Conservation (phyloP, 2,113 vertebrate species). For the Corvus hawaiiensis region DNA sequence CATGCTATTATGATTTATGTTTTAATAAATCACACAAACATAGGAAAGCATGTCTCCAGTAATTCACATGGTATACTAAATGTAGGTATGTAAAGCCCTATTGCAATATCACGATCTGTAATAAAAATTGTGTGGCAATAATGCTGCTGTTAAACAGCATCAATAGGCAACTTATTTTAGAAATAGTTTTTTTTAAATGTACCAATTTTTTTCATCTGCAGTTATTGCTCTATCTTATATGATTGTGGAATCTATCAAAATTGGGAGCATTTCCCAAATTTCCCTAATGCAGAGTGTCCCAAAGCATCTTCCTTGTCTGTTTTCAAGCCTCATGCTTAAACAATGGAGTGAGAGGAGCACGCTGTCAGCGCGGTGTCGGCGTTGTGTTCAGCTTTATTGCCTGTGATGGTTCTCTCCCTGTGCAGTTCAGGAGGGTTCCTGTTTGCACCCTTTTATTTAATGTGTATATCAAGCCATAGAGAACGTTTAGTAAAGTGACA, state of each 20-base stretch:
- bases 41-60: neutral
- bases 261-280: neutral
- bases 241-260: neutral
- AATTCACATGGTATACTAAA: neutral
- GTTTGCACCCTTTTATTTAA: slow-evolving; percentile 34
- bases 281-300: neutral
- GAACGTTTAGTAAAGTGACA: slow-evolving; percentile 42
- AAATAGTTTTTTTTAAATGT: neutral
- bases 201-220: neutral
- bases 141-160: neutral
- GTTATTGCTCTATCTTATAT: neutral
- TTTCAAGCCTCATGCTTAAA: neutral
- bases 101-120: neutral
- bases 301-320: neutral
- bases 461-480: neutral
- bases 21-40: slow-evolving; percentile 17
- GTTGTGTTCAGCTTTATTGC: neutral
- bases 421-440: slow-evolving; percentile 8
- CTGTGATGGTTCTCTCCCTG: neutral
- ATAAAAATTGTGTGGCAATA: neutral
- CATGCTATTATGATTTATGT: neutral
- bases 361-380: rapidly evolving
- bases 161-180: neutral
- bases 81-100: neutral
- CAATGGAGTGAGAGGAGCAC: neutral